These are phyloP conservation scores for Sterna hirundo DNA, from an alignment of 2,113 vertebrate genomes.

Conservation along the genomic window DNA sequence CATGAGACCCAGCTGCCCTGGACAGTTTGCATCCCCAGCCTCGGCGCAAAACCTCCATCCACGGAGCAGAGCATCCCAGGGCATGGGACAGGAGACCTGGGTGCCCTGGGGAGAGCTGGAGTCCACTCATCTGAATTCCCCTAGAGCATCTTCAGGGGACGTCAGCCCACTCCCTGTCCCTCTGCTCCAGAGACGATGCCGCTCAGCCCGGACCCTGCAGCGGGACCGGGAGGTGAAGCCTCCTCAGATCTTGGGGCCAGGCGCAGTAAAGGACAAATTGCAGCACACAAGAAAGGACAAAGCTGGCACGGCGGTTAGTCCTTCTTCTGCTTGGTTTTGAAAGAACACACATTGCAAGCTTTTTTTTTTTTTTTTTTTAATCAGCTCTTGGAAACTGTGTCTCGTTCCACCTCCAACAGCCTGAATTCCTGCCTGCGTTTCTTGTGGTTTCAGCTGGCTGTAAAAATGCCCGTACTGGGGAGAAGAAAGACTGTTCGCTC, in stretches of 20 bases:
- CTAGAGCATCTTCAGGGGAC: not conserved
- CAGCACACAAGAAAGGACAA: not conserved
- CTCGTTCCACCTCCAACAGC: not conserved
- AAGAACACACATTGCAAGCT: not conserved
- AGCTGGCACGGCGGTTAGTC: not conserved
- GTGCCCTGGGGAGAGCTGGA: not conserved
- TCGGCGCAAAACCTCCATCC: not conserved
- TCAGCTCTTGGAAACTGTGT: not conserved
- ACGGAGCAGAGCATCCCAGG: not conserved
- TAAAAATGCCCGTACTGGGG: not conserved
- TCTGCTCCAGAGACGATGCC: not conserved
- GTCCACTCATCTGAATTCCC: not conserved
- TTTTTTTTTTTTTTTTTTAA: not conserved
- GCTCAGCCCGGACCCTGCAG: not conserved
- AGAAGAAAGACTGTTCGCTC: not conserved
- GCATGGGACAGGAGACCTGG: not conserved
- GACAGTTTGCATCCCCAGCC: fast-evolving
- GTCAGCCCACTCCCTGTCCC: not conserved
- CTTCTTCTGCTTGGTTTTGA: not conserved
- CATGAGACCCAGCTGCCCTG: not conserved
- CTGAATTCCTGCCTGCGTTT: not conserved
- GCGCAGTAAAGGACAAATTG: too few relatives aligned
- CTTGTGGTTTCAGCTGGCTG: constrained; percentile 42
- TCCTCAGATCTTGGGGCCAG: not conserved
- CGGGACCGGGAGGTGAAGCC: not conserved